Evolutionary conservation across 2,888 invertebrate species (phyloP), one percentile per base, ranked within the genome.

Genomic region (Miltochrista miniata): DNA sequence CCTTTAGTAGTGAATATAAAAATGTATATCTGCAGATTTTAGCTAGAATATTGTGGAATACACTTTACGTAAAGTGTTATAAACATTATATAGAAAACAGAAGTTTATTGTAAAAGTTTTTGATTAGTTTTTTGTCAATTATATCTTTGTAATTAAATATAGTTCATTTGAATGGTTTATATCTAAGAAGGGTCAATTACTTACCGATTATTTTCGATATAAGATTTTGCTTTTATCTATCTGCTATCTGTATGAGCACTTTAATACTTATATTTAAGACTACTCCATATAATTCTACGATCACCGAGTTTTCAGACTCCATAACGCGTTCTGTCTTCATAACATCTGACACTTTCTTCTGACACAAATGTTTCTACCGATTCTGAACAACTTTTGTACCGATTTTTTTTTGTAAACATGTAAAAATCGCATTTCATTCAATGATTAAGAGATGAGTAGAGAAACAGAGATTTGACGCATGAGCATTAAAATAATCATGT

Each of bases 141-240:
- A 90, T 84, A 90, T 76, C 80, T 84, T 86, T 76, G 80, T 87
- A 87, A 86, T 78, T 75, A 76, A 79, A 60, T 56, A 76, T 86
- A 88, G 86, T 89, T 90, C 76, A 75, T 89, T 90, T 90, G 83
- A 76, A 88, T 90, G 85, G 77, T 88, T 90, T 88, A 89, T 84
- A 81, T 88, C 77, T 90, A 90, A 90, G 88, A 81, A 85, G 76
- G 81, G 90, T 90, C 90, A 90, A 90, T 90, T 90, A 90, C 77
- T 85, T 85, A 85, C 66, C 68, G 60, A 76, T 87, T 85, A 79
- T 83, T 87, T 90, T 87, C 66, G 76, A 67, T 72, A 67, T 86
- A 87, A 82, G 83, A 72, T 77, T n/a, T 81, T 62, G 81, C 80
- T 79, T 69, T 78, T 45, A 72, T 66, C 70, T 69, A 56, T 53